Evolutionary conservation across 2,797 vertebrate species (phyloP).

Genomic region (Threskiornis aethiopicus): DNA sequence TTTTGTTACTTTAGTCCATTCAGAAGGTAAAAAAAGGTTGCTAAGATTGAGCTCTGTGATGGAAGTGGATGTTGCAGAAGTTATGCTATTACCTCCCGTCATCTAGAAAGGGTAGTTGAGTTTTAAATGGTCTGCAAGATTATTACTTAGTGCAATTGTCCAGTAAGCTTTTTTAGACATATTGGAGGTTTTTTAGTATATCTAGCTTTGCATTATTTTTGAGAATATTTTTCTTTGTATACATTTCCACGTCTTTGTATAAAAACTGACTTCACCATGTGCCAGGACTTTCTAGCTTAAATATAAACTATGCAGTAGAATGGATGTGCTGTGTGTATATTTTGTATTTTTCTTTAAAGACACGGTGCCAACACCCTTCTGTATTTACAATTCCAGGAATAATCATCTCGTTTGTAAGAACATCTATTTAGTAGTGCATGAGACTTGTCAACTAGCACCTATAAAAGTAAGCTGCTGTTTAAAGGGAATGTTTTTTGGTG

Average conservation of each 20-base stretch:
- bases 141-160: neutral
- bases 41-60: neutral
- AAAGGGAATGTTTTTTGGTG: neutral
- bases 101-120: neutral
- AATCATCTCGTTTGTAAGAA: neutral
- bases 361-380: conserved; percentile 11
- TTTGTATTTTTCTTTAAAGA: conserved; percentile 12
- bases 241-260: neutral
- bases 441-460: conserved; percentile 46
- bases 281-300: neutral
- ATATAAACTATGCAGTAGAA: neutral
- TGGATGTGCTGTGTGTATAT: neutral
- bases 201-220: neutral
- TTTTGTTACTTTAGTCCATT: neutral
- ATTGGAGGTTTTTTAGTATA: neutral
- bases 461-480: neutral
- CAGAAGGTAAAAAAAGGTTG: neutral
- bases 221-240: conserved; percentile 13
- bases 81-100: neutral
- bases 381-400: conserved; percentile 43
- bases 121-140: neutral
- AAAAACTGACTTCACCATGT: neutral
- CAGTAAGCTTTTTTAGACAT: neutral
- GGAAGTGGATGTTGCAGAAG: neutral
- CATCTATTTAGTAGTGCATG: neutral